Base-by-base conservation (phyloP, 1,140 invertebrate genomes). In the Drosophila guanche region DNA sequence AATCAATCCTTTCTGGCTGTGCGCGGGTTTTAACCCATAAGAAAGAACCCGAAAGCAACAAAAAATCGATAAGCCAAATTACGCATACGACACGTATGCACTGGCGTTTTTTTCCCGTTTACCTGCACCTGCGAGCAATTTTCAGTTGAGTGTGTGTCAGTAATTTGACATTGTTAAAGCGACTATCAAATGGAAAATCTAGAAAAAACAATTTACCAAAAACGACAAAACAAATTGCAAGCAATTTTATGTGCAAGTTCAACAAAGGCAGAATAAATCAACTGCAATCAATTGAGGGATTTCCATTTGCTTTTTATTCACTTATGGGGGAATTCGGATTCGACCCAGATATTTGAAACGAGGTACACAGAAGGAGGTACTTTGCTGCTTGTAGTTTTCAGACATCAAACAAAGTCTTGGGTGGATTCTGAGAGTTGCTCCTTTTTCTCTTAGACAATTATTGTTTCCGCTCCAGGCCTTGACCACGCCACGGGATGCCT, bases 41-140 rank as follows among this genome's bases (percentile, higher is more conserved):
- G 46, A 61, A 6, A 3, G n/a, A 43, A 37, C 8, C n/a, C 48
- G 16, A 20, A 45, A 48, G 37, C 37, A 45, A 5, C n/a, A 5
- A 5, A 29, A 43, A 60, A 86, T 80, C 62, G 76, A 84, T 84
- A 61, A 84, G 80, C 80, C 76, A 80, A 86, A 84, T 84, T 84
- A 84, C 76, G 72, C 77, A 86, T 86, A 86, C 81, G 80, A 80
- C 80, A 84, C 80, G 80, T 84, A 66, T 80, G 56, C 46, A 56
- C 46, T 53, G 47, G 46, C 22, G 27, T 33, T 68, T 58, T 68
- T 63, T 56, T 54, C 55, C 41, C 23, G 37, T 48, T 58, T 14
- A 42, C 66, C 50, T 54, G 33, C 57, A 79, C 53, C 72, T 76
- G 66, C 65, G 43, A 56, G 51, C 58, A 60, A 63, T 63, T 72